A percentile compares a stretch with the other conserved stretches of the same genome.
Evolutionary conservation across 2,888 invertebrate genomes (phyloP).

Genomic region (Drosophila prolongata): DNA sequence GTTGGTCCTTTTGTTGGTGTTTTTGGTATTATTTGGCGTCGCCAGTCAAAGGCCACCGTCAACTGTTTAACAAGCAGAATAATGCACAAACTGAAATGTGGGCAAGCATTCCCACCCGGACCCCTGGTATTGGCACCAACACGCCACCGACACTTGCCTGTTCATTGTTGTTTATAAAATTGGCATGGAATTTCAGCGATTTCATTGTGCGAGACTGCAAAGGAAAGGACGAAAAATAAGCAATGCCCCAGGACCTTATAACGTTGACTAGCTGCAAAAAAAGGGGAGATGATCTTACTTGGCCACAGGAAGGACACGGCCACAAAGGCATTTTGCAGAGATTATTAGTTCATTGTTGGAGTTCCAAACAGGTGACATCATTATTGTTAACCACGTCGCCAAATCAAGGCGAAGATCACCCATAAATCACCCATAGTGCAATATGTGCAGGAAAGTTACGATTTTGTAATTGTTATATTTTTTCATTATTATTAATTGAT

Average conservation of each 20-base stretch:
- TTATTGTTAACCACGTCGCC: neutral
- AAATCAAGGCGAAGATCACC: too few relatives aligned
- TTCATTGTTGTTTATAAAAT: conserved; percentile 64
- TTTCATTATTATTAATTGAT: too few relatives aligned
- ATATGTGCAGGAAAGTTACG: too few relatives aligned
- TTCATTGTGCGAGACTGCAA: conserved; percentile 44
- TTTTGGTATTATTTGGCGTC: conserved; percentile 45
- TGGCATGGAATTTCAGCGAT: conserved; percentile 52
- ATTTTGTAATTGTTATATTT: too few relatives aligned
- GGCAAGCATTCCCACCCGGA: neutral
- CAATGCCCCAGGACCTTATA: neutral
- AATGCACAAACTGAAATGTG: conserved; percentile 55
- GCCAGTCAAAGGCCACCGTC: conserved; percentile 67
- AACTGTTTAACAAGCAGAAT: conserved; percentile 75
- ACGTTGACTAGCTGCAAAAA: neutral
- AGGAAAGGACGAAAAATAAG: conserved; percentile 1
- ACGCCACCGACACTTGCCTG: conserved; percentile 43
- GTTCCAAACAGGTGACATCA: neutral
- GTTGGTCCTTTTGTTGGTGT: conserved; percentile 11
- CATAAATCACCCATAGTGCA: too few relatives aligned
- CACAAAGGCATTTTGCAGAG: conserved; percentile 9
- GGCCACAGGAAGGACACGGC: conserved; percentile 9
- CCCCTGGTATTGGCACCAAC: conserved; percentile 11
- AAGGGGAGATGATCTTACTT: conserved; percentile 2
- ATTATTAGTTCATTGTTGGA: conserved; percentile 17